A percentile compares a stretch with the other conserved stretches of the same genome.
These are phyloP conservation scores for Tarsius wallacei DNA, from an alignment of 2,797 vertebrate genomes.

Conservation along the genomic window DNA sequence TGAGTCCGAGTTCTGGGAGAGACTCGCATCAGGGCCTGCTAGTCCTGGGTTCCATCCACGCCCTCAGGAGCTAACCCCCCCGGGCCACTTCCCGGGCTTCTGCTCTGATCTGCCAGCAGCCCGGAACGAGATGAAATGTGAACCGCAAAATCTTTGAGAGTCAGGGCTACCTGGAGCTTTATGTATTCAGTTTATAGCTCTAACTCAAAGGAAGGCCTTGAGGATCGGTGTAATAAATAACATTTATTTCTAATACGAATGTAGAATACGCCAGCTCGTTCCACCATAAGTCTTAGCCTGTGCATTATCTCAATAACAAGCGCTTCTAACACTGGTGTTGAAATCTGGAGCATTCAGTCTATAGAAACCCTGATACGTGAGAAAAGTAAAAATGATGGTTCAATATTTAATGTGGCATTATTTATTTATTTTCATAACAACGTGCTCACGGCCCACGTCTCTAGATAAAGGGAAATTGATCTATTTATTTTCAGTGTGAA, in stretches of 20 bases:
- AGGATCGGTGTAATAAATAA: slow-evolving; percentile 64
- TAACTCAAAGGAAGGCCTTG: slow-evolving; percentile 55
- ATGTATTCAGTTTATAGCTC: slow-evolving; percentile 70
- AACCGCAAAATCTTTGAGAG: slow-evolving; percentile 56
- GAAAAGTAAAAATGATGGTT: slow-evolving; percentile 50
- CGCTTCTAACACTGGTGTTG: neutral
- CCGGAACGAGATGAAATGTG: slow-evolving; percentile 63
- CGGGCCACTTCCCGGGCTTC: neutral
- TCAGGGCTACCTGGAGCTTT: slow-evolving; percentile 60
- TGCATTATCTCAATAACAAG: neutral
- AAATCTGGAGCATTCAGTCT: neutral
- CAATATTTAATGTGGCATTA: slow-evolving; percentile 60
- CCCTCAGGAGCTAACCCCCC: too few species aligned
- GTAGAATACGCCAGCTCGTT: slow-evolving; percentile 50
- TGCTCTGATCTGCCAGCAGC: slow-evolving; percentile 8
- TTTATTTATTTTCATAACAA: slow-evolving; percentile 52
- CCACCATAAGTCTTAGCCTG: neutral
- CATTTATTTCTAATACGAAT: slow-evolving; percentile 73
- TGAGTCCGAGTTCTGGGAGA: neutral
- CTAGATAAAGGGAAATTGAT: slow-evolving; percentile 38
- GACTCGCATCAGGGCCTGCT: too few species aligned
- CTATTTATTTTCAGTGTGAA: slow-evolving; percentile 57
- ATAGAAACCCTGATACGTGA: neutral
- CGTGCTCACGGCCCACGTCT: neutral
- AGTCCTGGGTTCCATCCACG: too few species aligned